phyloP scores from a whole-genome alignment of 2,797 vertebrate genomes.

The Malacoctenus gilli region DNA sequence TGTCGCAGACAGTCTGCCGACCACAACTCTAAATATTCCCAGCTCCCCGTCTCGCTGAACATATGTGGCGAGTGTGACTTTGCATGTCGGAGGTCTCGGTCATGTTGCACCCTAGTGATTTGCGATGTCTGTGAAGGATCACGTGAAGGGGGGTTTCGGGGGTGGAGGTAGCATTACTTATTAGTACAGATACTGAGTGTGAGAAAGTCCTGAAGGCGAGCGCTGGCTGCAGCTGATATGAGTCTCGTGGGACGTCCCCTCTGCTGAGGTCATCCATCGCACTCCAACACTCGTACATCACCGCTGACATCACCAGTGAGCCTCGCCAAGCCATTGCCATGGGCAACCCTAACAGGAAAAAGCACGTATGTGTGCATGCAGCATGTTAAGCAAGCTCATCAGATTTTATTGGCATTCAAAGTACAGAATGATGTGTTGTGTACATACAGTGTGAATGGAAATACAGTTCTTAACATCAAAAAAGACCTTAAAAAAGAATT shows the following conservation, averaged over 20 bases:
- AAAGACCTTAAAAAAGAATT: constrained; percentile 8
- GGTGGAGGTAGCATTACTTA: constrained; percentile 21
- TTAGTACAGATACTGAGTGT: constrained; percentile 52
- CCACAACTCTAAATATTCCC: constrained; percentile 2
- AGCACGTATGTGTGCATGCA: constrained; percentile 4
- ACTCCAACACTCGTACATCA: constrained; percentile 68
- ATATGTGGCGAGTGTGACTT: not conserved
- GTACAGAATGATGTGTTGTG: not conserved
- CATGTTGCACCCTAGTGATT: constrained; percentile 36
- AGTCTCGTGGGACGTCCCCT: constrained; percentile 54
- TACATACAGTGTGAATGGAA: not conserved
- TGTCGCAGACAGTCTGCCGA: no score
- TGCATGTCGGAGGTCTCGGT: constrained; percentile 28
- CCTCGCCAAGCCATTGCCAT: constrained; percentile 38
- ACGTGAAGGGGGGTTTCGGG: constrained; percentile 5
- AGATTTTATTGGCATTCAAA: constrained; percentile 39
- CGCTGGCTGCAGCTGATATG: constrained; percentile 62
- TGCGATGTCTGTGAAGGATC: constrained; percentile 41
- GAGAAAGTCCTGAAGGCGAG: constrained; percentile 65
- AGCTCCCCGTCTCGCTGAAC: not conserved
- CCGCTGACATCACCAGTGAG: constrained; percentile 59
- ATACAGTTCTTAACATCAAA: not conserved
- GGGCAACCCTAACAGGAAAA: constrained; percentile 60
- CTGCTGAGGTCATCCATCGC: constrained; percentile 65
- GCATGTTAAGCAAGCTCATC: constrained; percentile 26